Percentiles rank a stretch among this genome's conserved stretches.
phyloP scores from a whole-genome alignment of 2,888 invertebrate genomes.

The Cephus sareptanus region DNA sequence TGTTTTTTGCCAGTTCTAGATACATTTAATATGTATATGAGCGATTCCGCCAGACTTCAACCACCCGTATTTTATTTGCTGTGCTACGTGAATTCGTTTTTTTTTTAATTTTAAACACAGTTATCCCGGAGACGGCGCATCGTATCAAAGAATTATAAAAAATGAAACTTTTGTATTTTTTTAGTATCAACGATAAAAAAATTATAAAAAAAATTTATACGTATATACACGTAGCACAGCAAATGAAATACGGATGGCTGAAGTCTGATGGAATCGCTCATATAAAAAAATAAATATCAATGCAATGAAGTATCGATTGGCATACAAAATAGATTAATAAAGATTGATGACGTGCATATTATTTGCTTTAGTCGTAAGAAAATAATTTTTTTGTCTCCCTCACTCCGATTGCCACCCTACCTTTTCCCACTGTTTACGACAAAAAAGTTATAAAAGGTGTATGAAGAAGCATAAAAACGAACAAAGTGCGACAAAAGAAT shows the following conservation, averaged over 20 bases:
- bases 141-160: too few species aligned
- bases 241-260: too few species aligned
- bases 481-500: background rate
- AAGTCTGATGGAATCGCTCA: too few species aligned
- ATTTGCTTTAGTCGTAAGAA: background rate
- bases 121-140: too few species aligned
- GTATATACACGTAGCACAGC: too few species aligned
- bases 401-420: background rate
- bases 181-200: too few species aligned
- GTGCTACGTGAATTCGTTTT: too few species aligned
- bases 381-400: background rate
- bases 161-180: too few species aligned
- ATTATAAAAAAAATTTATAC: too few species aligned
- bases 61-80: too few species aligned
- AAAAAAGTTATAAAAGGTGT: background rate
- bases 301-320: background rate
- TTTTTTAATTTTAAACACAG: too few species aligned
- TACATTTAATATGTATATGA: background rate
- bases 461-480: background rate
- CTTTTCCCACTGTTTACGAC: background rate
- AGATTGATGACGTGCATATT: background rate
- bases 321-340: background rate
- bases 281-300: background rate
- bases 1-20: background rate
- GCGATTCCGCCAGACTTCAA: too few species aligned